Evolutionary conservation across 1,140 invertebrate genomes (phyloP).

Genomic region (Pantala flavescens): DNA sequence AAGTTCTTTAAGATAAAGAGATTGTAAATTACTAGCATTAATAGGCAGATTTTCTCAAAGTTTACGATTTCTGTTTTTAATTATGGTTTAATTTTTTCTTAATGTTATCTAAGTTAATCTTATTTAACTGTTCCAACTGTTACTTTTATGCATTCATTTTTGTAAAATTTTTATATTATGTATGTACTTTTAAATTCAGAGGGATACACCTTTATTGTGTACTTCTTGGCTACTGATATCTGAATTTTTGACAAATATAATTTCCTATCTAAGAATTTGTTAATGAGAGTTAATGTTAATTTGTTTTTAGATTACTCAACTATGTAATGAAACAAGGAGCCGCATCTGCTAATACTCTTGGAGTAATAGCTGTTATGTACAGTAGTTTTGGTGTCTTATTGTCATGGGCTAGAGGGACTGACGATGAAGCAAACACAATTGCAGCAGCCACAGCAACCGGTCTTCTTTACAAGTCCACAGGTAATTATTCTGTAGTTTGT

Average conservation of each 20-base stretch:
- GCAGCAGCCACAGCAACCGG: constrained; percentile 78
- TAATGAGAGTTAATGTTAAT: no score
- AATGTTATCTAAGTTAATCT: no score
- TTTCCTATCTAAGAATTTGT: neutral
- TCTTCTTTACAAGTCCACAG: constrained; percentile 78
- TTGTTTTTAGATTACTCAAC: constrained; percentile 63
- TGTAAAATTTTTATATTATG: no score
- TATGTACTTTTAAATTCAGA: neutral
- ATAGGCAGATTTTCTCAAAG: no score
- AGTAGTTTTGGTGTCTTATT: constrained; percentile 80
- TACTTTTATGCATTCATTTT: no score
- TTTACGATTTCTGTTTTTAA: no score
- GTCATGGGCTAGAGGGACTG: constrained; percentile 67
- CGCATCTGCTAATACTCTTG: constrained; percentile 77
- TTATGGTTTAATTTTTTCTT: no score
- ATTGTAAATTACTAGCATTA: no score
- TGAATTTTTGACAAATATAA: neutral
- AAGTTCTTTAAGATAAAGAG: no score
- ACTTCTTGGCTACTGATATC: constrained; percentile 10
- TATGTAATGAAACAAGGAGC: constrained; percentile 90
- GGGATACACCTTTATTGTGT: no score
- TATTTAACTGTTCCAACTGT: no score
- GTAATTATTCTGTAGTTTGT: constrained; percentile 34
- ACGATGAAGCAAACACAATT: constrained; percentile 85
- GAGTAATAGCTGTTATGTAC: constrained; percentile 84